Conservation (phyloP, 2,888 invertebrate species). For the Meandrusa payeni region DNA sequence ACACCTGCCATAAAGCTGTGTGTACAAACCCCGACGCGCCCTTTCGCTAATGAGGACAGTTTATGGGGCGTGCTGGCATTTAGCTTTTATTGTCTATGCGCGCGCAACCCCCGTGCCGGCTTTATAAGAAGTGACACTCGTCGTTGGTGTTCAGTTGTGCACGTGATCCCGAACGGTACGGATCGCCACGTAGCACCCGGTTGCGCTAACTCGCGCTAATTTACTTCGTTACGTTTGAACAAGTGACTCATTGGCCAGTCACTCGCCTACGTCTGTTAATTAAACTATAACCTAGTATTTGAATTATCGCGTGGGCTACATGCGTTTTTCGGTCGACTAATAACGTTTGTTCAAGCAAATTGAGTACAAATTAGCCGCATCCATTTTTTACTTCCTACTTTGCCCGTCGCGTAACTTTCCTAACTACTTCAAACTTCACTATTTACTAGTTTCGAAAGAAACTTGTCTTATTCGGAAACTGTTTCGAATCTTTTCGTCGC, state of each 20-base stretch:
- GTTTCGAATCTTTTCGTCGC: conserved; percentile 1
- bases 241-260: conserved; percentile 51
- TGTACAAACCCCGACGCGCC: conserved; percentile 64
- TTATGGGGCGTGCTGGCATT: conserved; percentile 71
- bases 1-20: conserved; percentile 68
- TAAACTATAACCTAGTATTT: conserved; percentile 61
- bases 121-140: conserved; percentile 62
- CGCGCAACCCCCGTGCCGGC: conserved; percentile 63
- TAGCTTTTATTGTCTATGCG: conserved; percentile 71
- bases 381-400: conserved; percentile 23
- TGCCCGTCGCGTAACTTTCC: conserved; percentile 1
- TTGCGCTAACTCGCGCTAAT: conserved; percentile 59
- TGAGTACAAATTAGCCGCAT: conserved; percentile 40
- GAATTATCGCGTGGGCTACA: conserved; percentile 52
- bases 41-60: conserved; percentile 75
- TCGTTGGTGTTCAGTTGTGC: conserved; percentile 50
- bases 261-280: conserved; percentile 63
- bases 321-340: conserved; percentile 39
- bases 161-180: conserved; percentile 46
- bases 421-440: background rate
- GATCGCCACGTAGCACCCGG: conserved; percentile 32
- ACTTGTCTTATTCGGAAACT: conserved; percentile 1
- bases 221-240: conserved; percentile 53
- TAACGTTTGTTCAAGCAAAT: conserved; percentile 40
- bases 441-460: conserved; percentile 5